Base-by-base conservation (phyloP, 1,140 invertebrate genomes). In the Zaprionus davidi region DNA sequence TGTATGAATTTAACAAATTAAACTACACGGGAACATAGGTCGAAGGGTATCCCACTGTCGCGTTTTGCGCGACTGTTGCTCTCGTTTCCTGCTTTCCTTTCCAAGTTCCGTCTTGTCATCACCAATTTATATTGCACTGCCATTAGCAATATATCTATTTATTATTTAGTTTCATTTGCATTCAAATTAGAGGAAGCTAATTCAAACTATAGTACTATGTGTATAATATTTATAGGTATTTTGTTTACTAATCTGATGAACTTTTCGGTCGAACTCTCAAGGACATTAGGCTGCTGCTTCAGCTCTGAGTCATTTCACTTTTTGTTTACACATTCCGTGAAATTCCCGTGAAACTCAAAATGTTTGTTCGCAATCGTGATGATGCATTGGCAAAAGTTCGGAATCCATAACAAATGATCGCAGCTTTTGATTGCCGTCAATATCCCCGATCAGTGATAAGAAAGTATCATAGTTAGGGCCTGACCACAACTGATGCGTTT, bases 391-490 rank as follows among this genome's bases (percentile, higher is more conserved):
- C 17, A 26, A 36, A 38, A 38, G 24, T 22, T 2, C 9, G 22
- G 28, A 17, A 26, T 17, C 2, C 51, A 34, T 17, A 63, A 66
- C 11, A 57, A 67, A 34, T 1, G 41, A 28, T 5, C 12, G 34
- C 5, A 12, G 15, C 22, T 17, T 5, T 58, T 24, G 5, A 24
- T 24, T 62, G 11, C 2, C 6, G 36, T 12, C 3, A 49, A 13
- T 49, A 13, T 63, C 6, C 26, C 12, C 22, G 20, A 22, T 34
- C 55, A 51, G n/a, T 73, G 66, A 63, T 63, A 70, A 74, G 58
- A 58, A 53, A 13, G 51, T n/a, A 11, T n/a, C 22, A 58, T 41
- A 75, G 41, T 51, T 58, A 64, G 41, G 58, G 71, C 31, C 38
- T 68, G 71, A 17, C 22, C 56, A 63, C 44, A 49, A 20, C 49